Evolutionary conservation across 2,888 invertebrate genomes (phyloP), one percentile per base, ranked within the genome.

Genomic region (Oxytorus armatus): DNA sequence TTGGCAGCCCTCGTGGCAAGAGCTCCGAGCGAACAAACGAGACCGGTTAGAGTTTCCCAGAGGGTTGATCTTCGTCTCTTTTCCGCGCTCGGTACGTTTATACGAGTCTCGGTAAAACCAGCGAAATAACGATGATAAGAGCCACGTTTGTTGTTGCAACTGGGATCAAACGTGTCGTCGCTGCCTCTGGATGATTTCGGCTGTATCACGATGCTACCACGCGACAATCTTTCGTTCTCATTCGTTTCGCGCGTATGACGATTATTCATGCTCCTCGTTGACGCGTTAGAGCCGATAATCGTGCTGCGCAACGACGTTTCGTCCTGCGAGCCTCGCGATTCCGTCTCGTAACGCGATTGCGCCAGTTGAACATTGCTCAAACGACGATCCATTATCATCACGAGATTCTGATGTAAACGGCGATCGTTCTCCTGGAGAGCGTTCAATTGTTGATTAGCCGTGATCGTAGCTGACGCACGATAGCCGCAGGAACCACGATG

Each of bases 1-100:
- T 92, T 90, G 29, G 92, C 89, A 61, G 92, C 92, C 76, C 92
- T 89, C 14, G 92, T 88, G 7, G 92, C 92, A 47, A 92, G 87
- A 39, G 92, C 90, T 21, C 92, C 92, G 59, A 93, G 86, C 5
- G 92, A 92, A 84, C 92, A 92, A 36, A 93, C 92, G 53, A 92
- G 89, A 8, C 92, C 92, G 0, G 92, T 91, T n/a, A 93, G 85
- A 33, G 92, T 88, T 73, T 92, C 92, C 92, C 92, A 92, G 72
- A 93, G 87, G 33, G 90, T 90, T 39, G 89, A 83, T 59, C 89
- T 85, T 69, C 89, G 86, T 77, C 88, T 86, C 73, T 88, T 89
- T 65, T 86, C 85, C 29, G 70, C 65, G 39, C 7, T 61, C 0
- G 73, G 44, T 4, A 73, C 63, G 5, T 18, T 69, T 3, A 65